Base-by-base conservation (phyloP, 2,797 vertebrate genomes). In the Pyrocephalus nanus region DNA sequence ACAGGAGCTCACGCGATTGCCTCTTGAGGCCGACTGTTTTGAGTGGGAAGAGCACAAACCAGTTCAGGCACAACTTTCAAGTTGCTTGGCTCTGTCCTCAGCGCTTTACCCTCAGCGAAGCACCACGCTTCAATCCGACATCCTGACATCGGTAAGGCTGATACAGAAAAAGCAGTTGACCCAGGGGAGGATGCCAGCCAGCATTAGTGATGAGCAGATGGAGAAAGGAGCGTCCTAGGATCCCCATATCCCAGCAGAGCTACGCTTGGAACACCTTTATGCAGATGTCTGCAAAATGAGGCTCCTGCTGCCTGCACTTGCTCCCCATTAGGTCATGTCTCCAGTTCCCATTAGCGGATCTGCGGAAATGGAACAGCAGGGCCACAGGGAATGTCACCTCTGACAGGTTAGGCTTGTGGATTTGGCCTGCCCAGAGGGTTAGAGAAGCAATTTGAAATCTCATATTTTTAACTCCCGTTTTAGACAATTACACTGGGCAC, bases 11-110 rank as follows among this genome's bases (percentile, higher is more conserved):
- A 65, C 2, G 3, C 61, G 38, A 47, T 11, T 32, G 19, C 21
- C 51, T 32, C 58, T 21, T 1, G 2, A 60, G 60, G 64, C 47
- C 0, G 0, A 14, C 12, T 14, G 1, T 32, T 9, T 8, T 8
- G 47, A 38, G 42, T 11, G 76, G 30, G 53, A 82, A 29, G 29
- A 45, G n/a, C 30, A 61, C 5, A 86, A 79, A 86, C 32, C 55
- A 42, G 45, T 36, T 60, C 20, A 75, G 50, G 15, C 54, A 71
- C 0, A 0, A 57, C 6, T 26, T 26, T 0, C 6, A 18, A 30
- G 25, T 23, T 62, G 34, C 36, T 61, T 16, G 48, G 26, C 40
- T 50, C 48, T 30, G 40, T 42, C 51, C 29, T 42, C 12, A 8
- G 20, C 2, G 40, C 45, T 23, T 45, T 12, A 47, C 45, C 47